A percentile compares a stretch with the other conserved stretches of the same genome.
Evolutionary conservation across 2,888 invertebrate species (phyloP).

Genomic region (Venustoraphidia nigricollis): DNA sequence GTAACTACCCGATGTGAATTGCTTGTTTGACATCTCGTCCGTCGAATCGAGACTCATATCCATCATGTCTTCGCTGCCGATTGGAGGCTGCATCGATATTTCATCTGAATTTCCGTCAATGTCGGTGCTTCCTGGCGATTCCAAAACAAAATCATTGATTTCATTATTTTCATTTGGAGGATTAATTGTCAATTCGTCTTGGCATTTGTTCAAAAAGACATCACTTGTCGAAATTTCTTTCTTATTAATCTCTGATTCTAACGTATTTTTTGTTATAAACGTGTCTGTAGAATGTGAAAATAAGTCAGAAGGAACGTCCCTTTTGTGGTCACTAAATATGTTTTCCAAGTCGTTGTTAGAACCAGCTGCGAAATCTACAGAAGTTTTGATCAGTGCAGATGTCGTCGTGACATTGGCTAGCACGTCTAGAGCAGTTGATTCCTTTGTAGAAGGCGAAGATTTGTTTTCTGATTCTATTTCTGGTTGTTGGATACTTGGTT

Average conservation of each 20-base stretch:
- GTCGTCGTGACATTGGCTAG: conserved; percentile 4
- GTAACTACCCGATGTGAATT: too few species aligned
- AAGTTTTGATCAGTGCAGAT: not conserved
- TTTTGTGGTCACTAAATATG: conserved; percentile 3
- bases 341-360: not conserved
- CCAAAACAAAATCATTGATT: conserved; percentile 9
- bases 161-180: not conserved
- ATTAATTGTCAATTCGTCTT: conserved; percentile 1
- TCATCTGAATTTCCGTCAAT: conserved; percentile 24
- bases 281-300: too few species aligned
- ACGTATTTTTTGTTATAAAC: too few species aligned
- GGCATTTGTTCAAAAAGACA: conserved; percentile 5
- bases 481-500: not conserved
- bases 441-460: not conserved
- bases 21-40: too few species aligned
- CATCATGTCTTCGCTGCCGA: conserved; percentile 16
- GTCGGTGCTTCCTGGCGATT: conserved; percentile 15
- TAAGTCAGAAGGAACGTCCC: not conserved
- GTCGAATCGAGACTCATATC: too few species aligned
- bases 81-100: conserved; percentile 26
- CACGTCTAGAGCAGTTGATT: conserved; percentile 2
- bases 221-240: conserved; percentile 3
- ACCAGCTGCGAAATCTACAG: conserved; percentile 2
- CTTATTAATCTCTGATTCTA: conserved; percentile 5
- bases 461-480: conserved; percentile 1